A percentile compares a stretch with the other conserved stretches of the same genome.
These are phyloP conservation scores for Agrotis ipsilon DNA, from an alignment of 2,888 invertebrate species.

Conservation along the genomic window DNA sequence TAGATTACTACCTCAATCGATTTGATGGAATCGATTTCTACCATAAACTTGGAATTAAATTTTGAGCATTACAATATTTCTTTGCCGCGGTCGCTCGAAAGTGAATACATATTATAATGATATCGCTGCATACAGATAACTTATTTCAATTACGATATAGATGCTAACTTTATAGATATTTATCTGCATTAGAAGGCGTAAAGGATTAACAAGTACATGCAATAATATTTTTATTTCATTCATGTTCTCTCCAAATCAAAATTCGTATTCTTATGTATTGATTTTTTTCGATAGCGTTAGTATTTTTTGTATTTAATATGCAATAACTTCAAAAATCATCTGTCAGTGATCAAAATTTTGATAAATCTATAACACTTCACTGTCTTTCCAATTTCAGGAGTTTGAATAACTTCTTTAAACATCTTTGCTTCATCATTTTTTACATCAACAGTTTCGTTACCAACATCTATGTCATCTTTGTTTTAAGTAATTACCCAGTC, in stretches of 20 bases:
- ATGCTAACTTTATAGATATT: constrained; percentile 36
- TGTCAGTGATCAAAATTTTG: background rate
- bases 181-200: constrained; percentile 14
- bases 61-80: constrained; percentile 46
- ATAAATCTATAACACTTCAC: background rate
- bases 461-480: constrained; percentile 1
- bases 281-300: background rate
- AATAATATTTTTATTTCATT: constrained; percentile 30
- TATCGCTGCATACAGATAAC: constrained; percentile 47
- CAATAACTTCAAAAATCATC: background rate
- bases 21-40: constrained; percentile 54
- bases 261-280: background rate
- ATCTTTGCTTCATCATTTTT: background rate
- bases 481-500: constrained; percentile 29
- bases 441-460: constrained; percentile 5
- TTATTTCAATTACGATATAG: constrained; percentile 45
- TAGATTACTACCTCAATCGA: constrained; percentile 45
- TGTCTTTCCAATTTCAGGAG: too few relatives aligned
- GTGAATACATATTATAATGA: constrained; percentile 40
- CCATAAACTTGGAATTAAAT: constrained; percentile 47
- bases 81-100: constrained; percentile 44
- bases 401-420: background rate
- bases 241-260: background rate
- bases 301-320: background rate
- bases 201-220: constrained; percentile 10